Conservation (phyloP, 2,797 vertebrate species). For the Acanthopagrus latus region DNA sequence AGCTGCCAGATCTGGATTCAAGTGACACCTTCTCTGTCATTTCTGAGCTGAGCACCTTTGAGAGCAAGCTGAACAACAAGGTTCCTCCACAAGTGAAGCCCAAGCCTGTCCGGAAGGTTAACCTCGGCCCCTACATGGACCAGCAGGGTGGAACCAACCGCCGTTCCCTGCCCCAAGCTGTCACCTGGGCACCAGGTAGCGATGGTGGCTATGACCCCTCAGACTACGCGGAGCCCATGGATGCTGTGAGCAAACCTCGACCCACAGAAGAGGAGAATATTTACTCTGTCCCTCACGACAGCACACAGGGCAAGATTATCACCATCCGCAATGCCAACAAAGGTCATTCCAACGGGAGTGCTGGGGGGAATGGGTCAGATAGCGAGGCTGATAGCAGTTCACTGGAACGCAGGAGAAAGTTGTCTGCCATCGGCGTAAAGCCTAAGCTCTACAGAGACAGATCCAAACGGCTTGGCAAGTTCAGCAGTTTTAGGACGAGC, state of each 20-base stretch:
- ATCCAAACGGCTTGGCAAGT: slow-evolving; percentile 92
- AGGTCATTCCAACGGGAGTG: slow-evolving; percentile 90
- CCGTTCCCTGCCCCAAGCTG: slow-evolving; percentile 88
- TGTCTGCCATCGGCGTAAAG: slow-evolving; percentile 89
- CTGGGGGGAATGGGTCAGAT: slow-evolving; percentile 94
- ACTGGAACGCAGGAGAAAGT: slow-evolving; percentile 91
- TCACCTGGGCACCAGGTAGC: slow-evolving; percentile 89
- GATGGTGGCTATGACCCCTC: slow-evolving; percentile 94
- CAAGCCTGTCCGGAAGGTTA: slow-evolving; percentile 91
- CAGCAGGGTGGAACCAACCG: slow-evolving; percentile 87
- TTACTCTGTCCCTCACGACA: slow-evolving; percentile 97
- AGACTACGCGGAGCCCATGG: slow-evolving; percentile 96
- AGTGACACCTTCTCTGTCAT: slow-evolving; percentile 90
- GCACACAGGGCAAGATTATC: slow-evolving; percentile 98
- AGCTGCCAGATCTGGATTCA: slow-evolving; percentile 90
- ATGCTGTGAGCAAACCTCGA: slow-evolving; percentile 93
- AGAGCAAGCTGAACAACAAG: slow-evolving; percentile 94
- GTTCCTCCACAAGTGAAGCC: slow-evolving; percentile 93
- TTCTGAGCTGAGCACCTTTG: slow-evolving; percentile 89
- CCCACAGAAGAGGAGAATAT: slow-evolving; percentile 95
- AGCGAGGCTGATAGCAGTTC: slow-evolving; percentile 96
- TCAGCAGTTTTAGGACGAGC: slow-evolving; percentile 93
- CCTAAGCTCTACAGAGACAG: slow-evolving; percentile 92
- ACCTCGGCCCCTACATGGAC: slow-evolving; percentile 88
- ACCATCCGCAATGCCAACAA: slow-evolving; percentile 97